Evolutionary conservation across 2,888 invertebrate genomes (phyloP).

Genomic region (Xestia ashworthii): DNA sequence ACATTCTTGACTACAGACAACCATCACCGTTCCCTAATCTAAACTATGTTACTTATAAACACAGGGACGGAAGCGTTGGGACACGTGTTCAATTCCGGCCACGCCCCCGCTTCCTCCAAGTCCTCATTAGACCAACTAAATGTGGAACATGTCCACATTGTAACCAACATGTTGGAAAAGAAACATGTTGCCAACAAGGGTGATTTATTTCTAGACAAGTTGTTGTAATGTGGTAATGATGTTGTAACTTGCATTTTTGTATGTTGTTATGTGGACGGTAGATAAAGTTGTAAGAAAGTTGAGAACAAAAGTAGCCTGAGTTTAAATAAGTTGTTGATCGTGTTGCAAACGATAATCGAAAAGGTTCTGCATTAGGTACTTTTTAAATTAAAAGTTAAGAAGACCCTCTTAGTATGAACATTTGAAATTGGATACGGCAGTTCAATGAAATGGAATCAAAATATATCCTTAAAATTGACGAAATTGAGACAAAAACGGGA

Average conservation of each 20-base stretch:
- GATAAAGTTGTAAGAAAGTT: background rate
- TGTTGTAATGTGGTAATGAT: conserved; percentile 29
- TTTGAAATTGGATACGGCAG: background rate
- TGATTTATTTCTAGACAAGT: conserved; percentile 57
- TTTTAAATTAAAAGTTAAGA: background rate
- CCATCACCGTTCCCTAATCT: background rate
- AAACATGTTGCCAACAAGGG: conserved; percentile 42
- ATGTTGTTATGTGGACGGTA: conserved; percentile 1
- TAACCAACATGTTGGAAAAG: conserved; percentile 49
- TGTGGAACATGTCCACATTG: conserved; percentile 64
- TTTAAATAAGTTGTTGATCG: background rate
- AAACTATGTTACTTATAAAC: conserved; percentile 66
- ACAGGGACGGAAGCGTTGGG: conserved; percentile 77
- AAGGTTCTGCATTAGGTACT: no score
- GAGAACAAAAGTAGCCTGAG: background rate
- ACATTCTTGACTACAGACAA: conserved; percentile 21
- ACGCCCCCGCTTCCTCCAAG: conserved; percentile 74
- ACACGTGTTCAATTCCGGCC: conserved; percentile 80
- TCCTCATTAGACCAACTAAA: conserved; percentile 78
- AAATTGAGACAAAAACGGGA: background rate
- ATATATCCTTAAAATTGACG: no score
- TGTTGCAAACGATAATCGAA: background rate
- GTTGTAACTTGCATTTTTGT: conserved; percentile 26
- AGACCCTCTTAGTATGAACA: no score
- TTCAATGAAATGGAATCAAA: background rate